Conservation (phyloP, 1,140 invertebrate species). For the Ceratina japonica region DNA sequence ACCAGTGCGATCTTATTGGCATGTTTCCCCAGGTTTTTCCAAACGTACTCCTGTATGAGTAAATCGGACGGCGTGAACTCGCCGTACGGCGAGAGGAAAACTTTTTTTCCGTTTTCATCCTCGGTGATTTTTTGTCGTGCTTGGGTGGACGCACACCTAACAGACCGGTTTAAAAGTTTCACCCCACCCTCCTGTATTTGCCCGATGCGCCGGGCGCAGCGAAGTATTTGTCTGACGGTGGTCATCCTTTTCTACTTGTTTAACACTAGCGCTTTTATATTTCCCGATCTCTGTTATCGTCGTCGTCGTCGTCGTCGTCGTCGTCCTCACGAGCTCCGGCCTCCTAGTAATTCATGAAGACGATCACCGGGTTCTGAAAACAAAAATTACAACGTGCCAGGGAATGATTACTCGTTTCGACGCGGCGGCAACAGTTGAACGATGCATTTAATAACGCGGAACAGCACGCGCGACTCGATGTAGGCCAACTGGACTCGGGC, state of each 20-base stretch:
- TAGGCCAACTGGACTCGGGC: not conserved
- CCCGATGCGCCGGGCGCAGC: conserved; percentile 1
- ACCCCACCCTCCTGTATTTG: conserved; percentile 2
- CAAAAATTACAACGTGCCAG: not conserved
- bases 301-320: no score
- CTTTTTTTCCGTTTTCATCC: conserved; percentile 69
- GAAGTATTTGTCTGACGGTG: conserved; percentile 14
- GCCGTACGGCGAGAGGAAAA: conserved; percentile 75
- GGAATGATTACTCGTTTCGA: conserved; percentile 2
- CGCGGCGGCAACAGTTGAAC: not conserved
- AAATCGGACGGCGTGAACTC: conserved; percentile 79
- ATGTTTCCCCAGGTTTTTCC: conserved; percentile 82
- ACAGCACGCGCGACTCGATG: not conserved
- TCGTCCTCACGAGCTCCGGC: no score
- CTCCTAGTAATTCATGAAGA: not conserved
- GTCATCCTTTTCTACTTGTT: conserved; percentile 19
- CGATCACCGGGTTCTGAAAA: not conserved
- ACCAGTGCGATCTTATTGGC: conserved; percentile 82
- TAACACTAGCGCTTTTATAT: no score
- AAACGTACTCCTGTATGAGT: conserved; percentile 83
- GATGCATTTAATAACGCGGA: not conserved
- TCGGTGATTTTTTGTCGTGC: conserved; percentile 58
- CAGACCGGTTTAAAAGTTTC: conserved; percentile 32
- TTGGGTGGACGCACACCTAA: conserved; percentile 53
- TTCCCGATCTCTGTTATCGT: no score